These are phyloP conservation scores for Protobothrops flavoviridis DNA, from an alignment of 2,113 vertebrate genomes.

Conservation along the genomic window DNA sequence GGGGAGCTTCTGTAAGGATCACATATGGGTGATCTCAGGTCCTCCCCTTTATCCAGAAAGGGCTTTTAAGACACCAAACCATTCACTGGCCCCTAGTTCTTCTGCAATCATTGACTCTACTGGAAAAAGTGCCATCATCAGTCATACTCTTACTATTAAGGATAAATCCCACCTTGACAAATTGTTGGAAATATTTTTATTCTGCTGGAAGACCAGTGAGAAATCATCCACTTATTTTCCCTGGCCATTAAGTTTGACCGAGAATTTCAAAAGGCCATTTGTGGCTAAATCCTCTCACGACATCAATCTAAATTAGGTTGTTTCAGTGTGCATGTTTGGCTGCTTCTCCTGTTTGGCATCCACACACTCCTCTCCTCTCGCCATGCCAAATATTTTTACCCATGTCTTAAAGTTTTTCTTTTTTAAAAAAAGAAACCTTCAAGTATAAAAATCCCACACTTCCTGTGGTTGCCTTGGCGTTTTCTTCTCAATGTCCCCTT, in stretches of 20 bases:
- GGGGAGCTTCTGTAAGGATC: too few species aligned
- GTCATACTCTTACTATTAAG: neutral
- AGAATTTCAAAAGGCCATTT: neutral
- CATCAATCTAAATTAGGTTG: neutral
- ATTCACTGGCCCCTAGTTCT: neutral
- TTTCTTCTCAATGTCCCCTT: neutral
- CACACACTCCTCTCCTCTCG: neutral
- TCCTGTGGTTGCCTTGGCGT: neutral
- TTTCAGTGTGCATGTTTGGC: neutral
- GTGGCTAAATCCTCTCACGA: neutral
- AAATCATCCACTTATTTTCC: neutral
- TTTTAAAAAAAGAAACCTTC: neutral
- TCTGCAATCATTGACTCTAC: neutral
- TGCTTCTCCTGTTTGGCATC: neutral
- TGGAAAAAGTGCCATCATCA: neutral
- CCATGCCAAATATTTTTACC: neutral
- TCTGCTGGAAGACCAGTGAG: neutral
- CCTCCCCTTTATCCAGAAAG: neutral
- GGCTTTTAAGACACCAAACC: neutral
- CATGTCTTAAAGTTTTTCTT: neutral
- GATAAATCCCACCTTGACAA: neutral
- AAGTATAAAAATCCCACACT: neutral
- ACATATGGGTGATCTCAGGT: neutral
- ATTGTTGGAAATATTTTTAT: neutral
- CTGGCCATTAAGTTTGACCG: neutral